Evolutionary conservation across 2,797 vertebrate species (phyloP).

Genomic region (Percopsis omiscomaycus): DNA sequence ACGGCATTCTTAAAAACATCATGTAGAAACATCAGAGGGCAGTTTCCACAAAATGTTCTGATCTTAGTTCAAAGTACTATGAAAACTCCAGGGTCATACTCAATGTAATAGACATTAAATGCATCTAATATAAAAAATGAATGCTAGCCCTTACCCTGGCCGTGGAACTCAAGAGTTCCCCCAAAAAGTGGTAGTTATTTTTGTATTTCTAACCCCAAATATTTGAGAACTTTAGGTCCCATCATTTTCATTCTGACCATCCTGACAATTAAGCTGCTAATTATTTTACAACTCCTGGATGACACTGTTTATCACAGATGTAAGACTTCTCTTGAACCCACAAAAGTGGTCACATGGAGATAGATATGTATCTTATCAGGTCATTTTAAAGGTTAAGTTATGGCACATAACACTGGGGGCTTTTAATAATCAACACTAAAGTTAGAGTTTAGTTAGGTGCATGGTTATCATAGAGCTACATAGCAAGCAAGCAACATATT

Average conservation of each 20-base stretch:
- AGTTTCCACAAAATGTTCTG: constrained; percentile 32
- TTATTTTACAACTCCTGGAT: no score
- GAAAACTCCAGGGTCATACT: constrained; percentile 39
- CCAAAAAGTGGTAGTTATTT: constrained; percentile 18
- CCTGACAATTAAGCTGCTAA: no score
- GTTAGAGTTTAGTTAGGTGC: no score
- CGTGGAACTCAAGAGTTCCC: constrained; percentile 19
- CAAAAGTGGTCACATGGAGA: no score
- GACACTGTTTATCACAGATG: no score
- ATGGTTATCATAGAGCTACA: neutral
- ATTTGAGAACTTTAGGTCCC: constrained; percentile 35
- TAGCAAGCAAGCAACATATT: no score
- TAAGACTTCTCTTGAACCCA: no score
- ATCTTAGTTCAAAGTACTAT: constrained; percentile 48
- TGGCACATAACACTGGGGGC: no score
- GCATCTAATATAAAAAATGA: constrained; percentile 47
- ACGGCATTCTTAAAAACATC: constrained; percentile 17
- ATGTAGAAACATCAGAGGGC: constrained; percentile 8
- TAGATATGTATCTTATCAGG: no score
- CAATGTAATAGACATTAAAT: constrained; percentile 51
- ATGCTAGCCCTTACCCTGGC: constrained; percentile 15
- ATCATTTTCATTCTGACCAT: constrained; percentile 42
- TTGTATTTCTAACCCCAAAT: constrained; percentile 23
- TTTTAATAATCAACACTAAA: no score
- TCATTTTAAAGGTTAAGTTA: no score